Evolutionary conservation across 2,113 vertebrate genomes (phyloP), one percentile per base, ranked within the genome.

Genomic region (Platysternon megacephalum): DNA sequence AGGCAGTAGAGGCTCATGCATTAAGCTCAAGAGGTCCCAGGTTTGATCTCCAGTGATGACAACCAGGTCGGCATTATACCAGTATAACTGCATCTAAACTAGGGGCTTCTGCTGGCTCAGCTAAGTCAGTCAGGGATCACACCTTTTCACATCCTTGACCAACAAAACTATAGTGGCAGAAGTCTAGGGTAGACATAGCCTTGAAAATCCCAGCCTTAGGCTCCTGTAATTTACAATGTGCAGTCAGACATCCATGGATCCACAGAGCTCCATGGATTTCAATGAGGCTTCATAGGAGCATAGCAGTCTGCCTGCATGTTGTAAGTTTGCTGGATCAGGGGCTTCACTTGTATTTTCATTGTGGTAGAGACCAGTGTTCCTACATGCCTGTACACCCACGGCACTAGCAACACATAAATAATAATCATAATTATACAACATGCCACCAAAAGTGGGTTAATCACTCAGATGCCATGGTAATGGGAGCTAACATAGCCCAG

Each of bases 381-480:
- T 55, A 7, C 12, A 17, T 6, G 44, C 14, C 21, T 28, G 10
- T 39, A n/a, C 44, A 46, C 5, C 17, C 46, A 16, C 32, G 6
- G 28, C 35, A 68, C 13, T 55, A 39, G 32, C 28, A 8, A 46
- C 5, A 42, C n/a, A 61, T 74, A 80, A 42, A 52, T 6, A 55
- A 55, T 32, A 80, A 1, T 26, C 79, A 81, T 79, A 56, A 48
- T 9, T 79, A n/a, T n/a, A 76, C 8, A 44, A 55, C 2, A 3
- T 79, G 88, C 35, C 42, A 84, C 42, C 28, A 86, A 95, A 93
- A 80, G 52, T 28, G 4, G 83, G 28, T 11, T 72, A 88, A 16
- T 79, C 2, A 19, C 53, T 46, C 39, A 26, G 68, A 24, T 21
- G 26, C 11, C 72, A 76, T 22, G 22, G 24, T 44, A 13, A 76